Base-by-base conservation (phyloP, 2,888 invertebrate genomes). In the Pollenia labialis region DNA sequence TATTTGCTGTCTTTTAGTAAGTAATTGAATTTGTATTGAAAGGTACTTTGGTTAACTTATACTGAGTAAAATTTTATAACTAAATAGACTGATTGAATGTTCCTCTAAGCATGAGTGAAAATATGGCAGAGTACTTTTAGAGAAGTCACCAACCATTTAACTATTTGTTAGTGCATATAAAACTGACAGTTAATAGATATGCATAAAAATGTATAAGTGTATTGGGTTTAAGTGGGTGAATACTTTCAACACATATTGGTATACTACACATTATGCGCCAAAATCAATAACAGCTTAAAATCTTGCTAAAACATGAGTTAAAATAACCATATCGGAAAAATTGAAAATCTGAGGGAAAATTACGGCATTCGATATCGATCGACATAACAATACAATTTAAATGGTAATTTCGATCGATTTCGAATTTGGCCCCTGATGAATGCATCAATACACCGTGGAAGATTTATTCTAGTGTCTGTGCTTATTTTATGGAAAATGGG, bases 161-260 rank as follows among this genome's bases (percentile, higher is more conserved):
- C 32, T 7, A n/a, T 46, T 74, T 66, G 16, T 18, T 42, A 62
- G 60, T 62, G 16, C 11, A 54, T 54, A 72, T 74, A 50, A 77
- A 81, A 77, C 46, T 81, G 76, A 44, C 76, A 77, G 66, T 77
- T 68, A 66, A 52, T 46, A 66, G 58, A 48, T 58, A 71, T n/a
- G 48, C 18, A 60, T 32, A 32, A 48, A 23, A 48, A 12, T 18
- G 12, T 16, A 58, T 18, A 18, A 74, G 18, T 11, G 48, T 46
- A 50, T 79, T 76, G 64, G 23, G 12, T 42, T 16, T 10, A 66
- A 68, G 46, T 46, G 66, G 46, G 12, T 9, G 23, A 46, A 77
- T n/a, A 16, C 23, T 48, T 66, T 46, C 66, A 52, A 32, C 4
- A 44, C 11, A 48, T 32, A 32, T 6, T 32, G 32, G 2, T 23